These are phyloP conservation scores for Pithys albifrons DNA, from an alignment of 2,113 vertebrate genomes.

Conservation along the genomic window DNA sequence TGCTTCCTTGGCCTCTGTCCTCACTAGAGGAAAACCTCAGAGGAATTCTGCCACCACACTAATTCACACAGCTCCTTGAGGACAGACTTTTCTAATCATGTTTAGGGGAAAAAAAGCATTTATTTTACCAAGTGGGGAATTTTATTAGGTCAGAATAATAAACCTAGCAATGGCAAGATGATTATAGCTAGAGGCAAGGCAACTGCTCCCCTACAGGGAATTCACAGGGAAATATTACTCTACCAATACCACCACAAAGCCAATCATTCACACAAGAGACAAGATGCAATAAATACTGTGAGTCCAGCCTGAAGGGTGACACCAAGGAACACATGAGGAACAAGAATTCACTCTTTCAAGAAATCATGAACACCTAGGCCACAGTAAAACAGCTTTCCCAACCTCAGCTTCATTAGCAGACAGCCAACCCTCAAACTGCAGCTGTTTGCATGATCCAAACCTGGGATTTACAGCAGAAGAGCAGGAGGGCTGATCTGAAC, in stretches of 20 bases:
- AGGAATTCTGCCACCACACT: not conserved
- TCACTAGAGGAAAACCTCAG: not conserved
- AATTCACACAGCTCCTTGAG: not conserved
- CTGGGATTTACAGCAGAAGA: not conserved
- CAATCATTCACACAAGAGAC: not conserved
- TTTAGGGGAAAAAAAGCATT: not conserved
- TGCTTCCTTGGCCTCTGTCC: constrained; percentile 6
- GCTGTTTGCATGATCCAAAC: not conserved
- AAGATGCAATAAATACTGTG: not conserved
- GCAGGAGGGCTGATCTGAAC: not conserved
- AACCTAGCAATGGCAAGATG: not conserved
- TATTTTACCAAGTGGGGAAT: constrained; percentile 10
- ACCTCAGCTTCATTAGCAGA: not conserved
- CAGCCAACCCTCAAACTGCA: not conserved
- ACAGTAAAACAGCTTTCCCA: not conserved
- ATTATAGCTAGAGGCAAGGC: constrained; percentile 22
- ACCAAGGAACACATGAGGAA: not conserved
- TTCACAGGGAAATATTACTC: not conserved
- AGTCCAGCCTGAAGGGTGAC: not conserved
- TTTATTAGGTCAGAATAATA: constrained; percentile 51
- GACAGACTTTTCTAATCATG: not conserved
- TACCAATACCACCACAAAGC: not conserved
- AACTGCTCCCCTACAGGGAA: not conserved
- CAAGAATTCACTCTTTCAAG: not conserved
- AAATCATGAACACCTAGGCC: not conserved